Evolutionary conservation across 92 coral and sea anemone genomes (phyloP), one percentile per base, ranked within the genome.

Genomic region (Nematostella vectensis): DNA sequence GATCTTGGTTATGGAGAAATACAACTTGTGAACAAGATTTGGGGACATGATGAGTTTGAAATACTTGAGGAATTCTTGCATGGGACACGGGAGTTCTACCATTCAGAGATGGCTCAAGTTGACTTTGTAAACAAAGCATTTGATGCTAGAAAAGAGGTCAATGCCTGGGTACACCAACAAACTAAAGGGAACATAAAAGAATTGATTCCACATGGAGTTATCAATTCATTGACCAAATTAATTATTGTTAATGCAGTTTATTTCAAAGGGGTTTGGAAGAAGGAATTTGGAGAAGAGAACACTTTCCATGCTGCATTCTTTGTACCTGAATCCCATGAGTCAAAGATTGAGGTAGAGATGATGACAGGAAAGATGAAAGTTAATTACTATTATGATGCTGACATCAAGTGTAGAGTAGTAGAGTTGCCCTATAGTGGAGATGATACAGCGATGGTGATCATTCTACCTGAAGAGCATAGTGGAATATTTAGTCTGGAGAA

Each of bases 191-290:
- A 78, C 69, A 87, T 93, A 45, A 80, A 53, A 55, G 82, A 72
- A 15, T 74, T 86, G n/a, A 61, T 93, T 9, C 72, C 80, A 0
- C 54, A 70, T 2, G 85, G 79, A 1, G 50, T 54, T 33, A 61
- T 89, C 18, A 72, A 62, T 13, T 45, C 63, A 10, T 59, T 48
- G 54, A 87, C 96, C 0, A 63, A 72, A 16, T 23, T 82, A 52
- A 79, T 88, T 0, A 60, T 93, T 27, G 66, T 77, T 9, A 93
- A 93, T 75, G 99, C 96, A 39, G 58, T 93, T 3, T 87, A 93
- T 54, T 93, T 93, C 59, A 71, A 87, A 48, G 96, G 99, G 0
- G 57, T 63, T 4, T 93, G 99, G 99, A 59, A 72, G 25, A 55
- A 69, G 2, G 76, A 74, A 22, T 93, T 93, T 48, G 48, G 59